Base-by-base conservation (phyloP, 2,797 vertebrate genomes). In the Phalanger gymnotis region DNA sequence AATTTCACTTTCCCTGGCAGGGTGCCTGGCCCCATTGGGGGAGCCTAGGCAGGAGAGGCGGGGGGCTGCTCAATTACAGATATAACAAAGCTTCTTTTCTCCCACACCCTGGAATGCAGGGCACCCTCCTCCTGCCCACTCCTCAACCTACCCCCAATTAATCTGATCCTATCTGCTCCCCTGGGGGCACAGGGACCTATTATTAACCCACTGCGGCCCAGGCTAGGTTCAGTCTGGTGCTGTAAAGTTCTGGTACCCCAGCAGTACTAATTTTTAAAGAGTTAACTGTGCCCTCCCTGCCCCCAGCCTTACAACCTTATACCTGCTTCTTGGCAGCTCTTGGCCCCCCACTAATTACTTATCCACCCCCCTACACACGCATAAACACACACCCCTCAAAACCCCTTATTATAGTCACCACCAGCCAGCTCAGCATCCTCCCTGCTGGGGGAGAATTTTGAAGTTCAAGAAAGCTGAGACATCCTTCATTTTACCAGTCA, bases 21-120 rank as follows among this genome's bases (percentile, higher is more conserved):
- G 53, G 90, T 34, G 94, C 96, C 96, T 5, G 0, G 93, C 90
- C 54, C 56, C 16, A 87, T 51, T 87, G 73, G 73, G 73, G 56
- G 47, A 61, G 30, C 51, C 51, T 27, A 40, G 54, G 40, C 55
- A 52, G n/a, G 54, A 61, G 92, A 97, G 66, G 92, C 93, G 12
- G 90, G 87, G 95, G 95, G 92, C 10, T 7, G 91, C 96, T 97
- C 93, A 28, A 31, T 94, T 94, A 96, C 55, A 5, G 93, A 93
- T 87, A 5, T 90, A 96, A 98, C 97, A 97, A 97, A 98, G 96
- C 94, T 94, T 96, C 95, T 94, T 96, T 98, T 97, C 55, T 90
- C 90, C 54, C 34, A 31, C 14, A 25, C 28, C n/a, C 30, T 27
- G 52, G 54, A 90, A 16, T 31, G 30, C 40, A 53, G n/a, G 28